Percentiles rank a stretch among this genome's conserved stretches.
Evolutionary conservation across 92 coral and sea anemone genomes (phyloP).

Genomic region (Siderastrea radians): DNA sequence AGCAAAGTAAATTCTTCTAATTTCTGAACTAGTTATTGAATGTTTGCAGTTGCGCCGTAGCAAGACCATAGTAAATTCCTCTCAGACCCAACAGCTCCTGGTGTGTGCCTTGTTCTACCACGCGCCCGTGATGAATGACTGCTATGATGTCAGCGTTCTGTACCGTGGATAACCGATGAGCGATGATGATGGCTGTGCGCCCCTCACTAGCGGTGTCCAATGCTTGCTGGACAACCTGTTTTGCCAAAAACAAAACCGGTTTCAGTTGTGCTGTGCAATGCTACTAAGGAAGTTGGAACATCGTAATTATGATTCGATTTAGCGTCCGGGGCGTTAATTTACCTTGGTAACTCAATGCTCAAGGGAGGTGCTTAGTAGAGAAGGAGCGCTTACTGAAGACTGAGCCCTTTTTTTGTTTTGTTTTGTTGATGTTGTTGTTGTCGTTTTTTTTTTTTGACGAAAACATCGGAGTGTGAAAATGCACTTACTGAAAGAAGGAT

Average conservation of each 20-base stretch:
- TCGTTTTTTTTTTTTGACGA: too few relatives aligned
- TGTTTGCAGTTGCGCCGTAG: slow-evolving; percentile 82
- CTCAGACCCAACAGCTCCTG: slow-evolving; percentile 85
- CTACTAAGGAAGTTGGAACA: too few relatives aligned
- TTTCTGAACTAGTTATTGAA: slow-evolving; percentile 13
- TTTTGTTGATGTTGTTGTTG: neutral
- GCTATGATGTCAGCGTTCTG: slow-evolving; percentile 94
- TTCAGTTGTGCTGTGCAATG: too few relatives aligned
- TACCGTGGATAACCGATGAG: slow-evolving; percentile 95
- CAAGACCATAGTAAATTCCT: slow-evolving; percentile 83
- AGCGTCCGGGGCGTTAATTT: too few relatives aligned
- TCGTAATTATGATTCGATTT: too few relatives aligned
- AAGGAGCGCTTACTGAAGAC: neutral
- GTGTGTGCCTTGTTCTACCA: slow-evolving; percentile 96
- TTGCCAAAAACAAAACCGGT: neutral
- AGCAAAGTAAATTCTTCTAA: too few relatives aligned
- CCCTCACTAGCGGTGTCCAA: slow-evolving; percentile 94
- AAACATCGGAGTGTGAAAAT: too few relatives aligned
- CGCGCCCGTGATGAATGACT: slow-evolving; percentile 92
- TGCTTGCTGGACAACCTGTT: slow-evolving; percentile 93
- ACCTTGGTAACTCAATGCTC: too few relatives aligned
- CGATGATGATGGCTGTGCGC: slow-evolving; percentile 93
- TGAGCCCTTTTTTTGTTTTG: neutral
- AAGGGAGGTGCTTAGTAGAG: too few relatives aligned
- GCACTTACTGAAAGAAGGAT: too few relatives aligned